Percentiles rank a stretch among this genome's conserved stretches.
Conservation (phyloP, 1,140 invertebrate genomes). For the Cydia amplana region DNA sequence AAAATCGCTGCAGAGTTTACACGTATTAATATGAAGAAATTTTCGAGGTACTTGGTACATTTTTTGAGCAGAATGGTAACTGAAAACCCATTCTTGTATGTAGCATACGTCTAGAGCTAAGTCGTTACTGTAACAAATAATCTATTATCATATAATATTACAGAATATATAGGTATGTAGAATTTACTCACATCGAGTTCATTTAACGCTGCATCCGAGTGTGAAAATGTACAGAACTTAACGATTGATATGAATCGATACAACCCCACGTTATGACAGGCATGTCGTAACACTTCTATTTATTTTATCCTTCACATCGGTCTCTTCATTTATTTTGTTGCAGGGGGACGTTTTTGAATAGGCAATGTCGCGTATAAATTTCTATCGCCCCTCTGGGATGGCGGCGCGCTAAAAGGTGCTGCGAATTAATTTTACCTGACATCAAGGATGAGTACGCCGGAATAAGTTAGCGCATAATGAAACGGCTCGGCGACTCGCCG, state of each 20-base stretch:
- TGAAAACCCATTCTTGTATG: background rate
- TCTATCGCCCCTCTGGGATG: conserved; percentile 52
- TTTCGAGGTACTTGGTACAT: too few species aligned
- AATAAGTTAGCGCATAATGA: conserved; percentile 52
- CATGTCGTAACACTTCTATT: conserved; percentile 30
- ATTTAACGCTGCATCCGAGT: conserved; percentile 6
- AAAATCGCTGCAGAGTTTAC: too few species aligned
- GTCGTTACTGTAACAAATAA: background rate
- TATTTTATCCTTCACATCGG: conserved; percentile 30
- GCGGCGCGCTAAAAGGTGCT: conserved; percentile 63
- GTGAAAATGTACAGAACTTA: conserved; percentile 14
- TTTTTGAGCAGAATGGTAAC: background rate
- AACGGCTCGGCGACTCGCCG: conserved; percentile 43
- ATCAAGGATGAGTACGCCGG: conserved; percentile 49
- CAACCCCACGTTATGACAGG: conserved; percentile 20
- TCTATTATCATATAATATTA: conserved; percentile 16
- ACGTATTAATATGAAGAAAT: too few species aligned
- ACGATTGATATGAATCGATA: conserved; percentile 25
- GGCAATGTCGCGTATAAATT: conserved; percentile 73
- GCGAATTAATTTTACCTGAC: conserved; percentile 70
- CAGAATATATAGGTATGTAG: background rate
- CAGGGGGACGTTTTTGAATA: conserved; percentile 70
- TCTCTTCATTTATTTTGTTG: conserved; percentile 64
- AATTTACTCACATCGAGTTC: background rate
- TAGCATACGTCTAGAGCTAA: background rate